Percentiles rank a stretch among this genome's conserved stretches.
Evolutionary conservation across 1,140 invertebrate genomes (phyloP).

Genomic region (Acyrthosiphon pisum): DNA sequence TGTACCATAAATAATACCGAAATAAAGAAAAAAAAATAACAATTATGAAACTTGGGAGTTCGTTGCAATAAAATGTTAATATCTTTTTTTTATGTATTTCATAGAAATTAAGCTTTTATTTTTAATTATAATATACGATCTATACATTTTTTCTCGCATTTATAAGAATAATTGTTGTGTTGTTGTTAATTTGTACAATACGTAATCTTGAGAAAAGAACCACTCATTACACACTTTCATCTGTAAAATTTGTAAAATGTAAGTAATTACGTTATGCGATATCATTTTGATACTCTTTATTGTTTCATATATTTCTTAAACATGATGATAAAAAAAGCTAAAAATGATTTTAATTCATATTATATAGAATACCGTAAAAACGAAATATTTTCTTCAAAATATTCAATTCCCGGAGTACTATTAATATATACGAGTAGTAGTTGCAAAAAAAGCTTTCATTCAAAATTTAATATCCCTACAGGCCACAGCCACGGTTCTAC

Average conservation of each 20-base stretch:
- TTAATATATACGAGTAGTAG: background rate
- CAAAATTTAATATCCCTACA: background rate
- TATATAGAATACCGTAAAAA: background rate
- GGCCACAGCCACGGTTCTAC: background rate
- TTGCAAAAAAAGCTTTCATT: background rate
- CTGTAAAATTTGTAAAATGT: background rate
- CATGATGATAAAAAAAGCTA: background rate
- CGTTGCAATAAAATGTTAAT: background rate
- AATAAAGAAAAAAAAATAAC: background rate
- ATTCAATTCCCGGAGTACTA: background rate
- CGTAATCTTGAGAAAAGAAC: background rate
- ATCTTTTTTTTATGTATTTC: background rate
- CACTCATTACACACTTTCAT: background rate
- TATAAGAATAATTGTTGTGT: background rate
- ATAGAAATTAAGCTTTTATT: background rate
- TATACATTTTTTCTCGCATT: background rate
- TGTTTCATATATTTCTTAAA: background rate
- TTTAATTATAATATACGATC: slow-evolving; percentile 3
- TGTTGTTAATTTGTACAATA: background rate
- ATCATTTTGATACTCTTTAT: slow-evolving; percentile 6
- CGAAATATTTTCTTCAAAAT: background rate
- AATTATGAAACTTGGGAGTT: background rate
- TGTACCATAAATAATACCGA: background rate
- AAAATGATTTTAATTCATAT: background rate
- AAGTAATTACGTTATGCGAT: background rate